These are phyloP conservation scores for Apostichopus leukothele DNA, from an alignment of 53 echinoderm and acorn worm genomes.

Conservation along the genomic window DNA sequence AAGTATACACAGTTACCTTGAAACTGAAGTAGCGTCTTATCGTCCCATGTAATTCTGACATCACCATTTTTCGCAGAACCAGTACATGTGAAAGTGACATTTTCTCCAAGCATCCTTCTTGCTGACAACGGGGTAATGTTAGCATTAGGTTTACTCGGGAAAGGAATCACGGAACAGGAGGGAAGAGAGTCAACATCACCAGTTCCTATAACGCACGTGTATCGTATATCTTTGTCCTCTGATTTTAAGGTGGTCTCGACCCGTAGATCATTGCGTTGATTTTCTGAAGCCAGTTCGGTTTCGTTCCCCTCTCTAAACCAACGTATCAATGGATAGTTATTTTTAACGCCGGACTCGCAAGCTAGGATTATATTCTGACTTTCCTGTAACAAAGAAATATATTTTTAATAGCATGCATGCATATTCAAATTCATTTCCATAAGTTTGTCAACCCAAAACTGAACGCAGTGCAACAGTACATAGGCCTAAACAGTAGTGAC, in stretches of 20 bases:
- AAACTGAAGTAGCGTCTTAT: neutral
- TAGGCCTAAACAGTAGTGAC: too few relatives aligned
- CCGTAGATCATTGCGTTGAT: neutral
- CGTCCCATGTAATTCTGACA: neutral
- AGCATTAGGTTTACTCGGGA: neutral
- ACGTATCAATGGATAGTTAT: conserved; percentile 14
- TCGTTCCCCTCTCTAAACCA: neutral
- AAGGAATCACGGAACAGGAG: neutral
- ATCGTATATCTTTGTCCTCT: neutral
- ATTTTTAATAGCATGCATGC: too few relatives aligned
- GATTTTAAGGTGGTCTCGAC: neutral
- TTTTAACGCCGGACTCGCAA: conserved; percentile 18
- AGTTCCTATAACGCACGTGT: neutral
- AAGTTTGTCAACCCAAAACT: too few relatives aligned
- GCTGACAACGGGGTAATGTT: neutral
- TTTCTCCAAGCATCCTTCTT: neutral
- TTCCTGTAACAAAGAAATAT: neutral
- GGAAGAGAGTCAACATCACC: neutral
- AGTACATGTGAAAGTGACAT: neutral
- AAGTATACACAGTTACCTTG: neutral
- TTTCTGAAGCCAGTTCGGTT: neutral
- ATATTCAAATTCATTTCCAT: too few relatives aligned
- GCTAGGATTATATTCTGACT: conserved; percentile 3
- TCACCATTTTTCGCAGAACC: neutral
- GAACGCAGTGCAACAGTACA: too few relatives aligned